Conservation (phyloP, 2,113 vertebrate genomes). For the Tenebrosternarchus preto region DNA sequence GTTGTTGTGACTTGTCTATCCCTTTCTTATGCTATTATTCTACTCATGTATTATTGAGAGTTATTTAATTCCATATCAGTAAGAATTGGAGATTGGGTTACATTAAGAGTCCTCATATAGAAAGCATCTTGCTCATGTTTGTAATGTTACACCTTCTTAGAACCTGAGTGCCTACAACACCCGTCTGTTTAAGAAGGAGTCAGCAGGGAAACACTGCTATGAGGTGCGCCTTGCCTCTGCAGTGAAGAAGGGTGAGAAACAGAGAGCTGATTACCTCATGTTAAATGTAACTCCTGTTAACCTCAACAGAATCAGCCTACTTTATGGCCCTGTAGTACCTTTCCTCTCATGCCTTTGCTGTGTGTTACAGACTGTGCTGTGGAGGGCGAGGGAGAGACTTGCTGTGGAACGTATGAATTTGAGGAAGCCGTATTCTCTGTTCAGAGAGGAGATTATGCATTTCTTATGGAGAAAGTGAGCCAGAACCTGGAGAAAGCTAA, state of each 20-base stretch:
- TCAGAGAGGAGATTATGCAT: constrained; percentile 83
- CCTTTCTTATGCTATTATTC: background rate
- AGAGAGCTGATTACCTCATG: background rate
- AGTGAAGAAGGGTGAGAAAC: constrained; percentile 77
- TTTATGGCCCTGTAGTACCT: background rate
- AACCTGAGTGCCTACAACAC: constrained; percentile 91
- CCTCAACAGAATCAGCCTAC: background rate
- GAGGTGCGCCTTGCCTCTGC: constrained; percentile 90
- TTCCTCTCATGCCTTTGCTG: background rate
- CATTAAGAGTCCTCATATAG: background rate
- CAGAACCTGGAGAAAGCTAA: constrained; percentile 81
- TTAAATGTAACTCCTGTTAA: background rate
- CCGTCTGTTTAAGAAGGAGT: constrained; percentile 81
- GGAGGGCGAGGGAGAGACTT: constrained; percentile 71
- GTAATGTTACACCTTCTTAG: constrained; percentile 62
- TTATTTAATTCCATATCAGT: background rate
- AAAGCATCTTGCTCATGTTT: constrained; percentile 4
- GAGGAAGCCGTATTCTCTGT: constrained; percentile 78
- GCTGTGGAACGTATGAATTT: constrained; percentile 79
- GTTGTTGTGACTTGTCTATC: background rate
- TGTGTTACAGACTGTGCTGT: constrained; percentile 69
- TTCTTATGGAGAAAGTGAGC: constrained; percentile 82
- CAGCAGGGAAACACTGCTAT: constrained; percentile 72
- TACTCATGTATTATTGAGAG: background rate
- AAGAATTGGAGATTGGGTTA: background rate